phyloP scores from a whole-genome alignment of 2,113 vertebrate species.

The Plecturocebus donacophilus region DNA sequence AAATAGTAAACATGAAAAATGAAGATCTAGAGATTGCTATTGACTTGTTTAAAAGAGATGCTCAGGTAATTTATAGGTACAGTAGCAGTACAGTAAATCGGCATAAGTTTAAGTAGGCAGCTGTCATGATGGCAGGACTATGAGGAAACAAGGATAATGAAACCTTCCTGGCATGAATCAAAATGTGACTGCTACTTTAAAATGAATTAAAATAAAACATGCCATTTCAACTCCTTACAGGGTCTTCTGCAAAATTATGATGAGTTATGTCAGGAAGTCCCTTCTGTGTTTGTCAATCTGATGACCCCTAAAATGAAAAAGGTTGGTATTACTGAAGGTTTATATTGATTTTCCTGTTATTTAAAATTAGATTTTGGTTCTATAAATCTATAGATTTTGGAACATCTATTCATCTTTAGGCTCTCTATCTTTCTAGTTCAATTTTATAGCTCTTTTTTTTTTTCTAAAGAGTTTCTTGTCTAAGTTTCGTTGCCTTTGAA shows the following conservation, averaged over 20 bases:
- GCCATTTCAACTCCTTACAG: slow-evolving; percentile 78
- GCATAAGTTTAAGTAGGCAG: not conserved
- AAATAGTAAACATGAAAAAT: not conserved
- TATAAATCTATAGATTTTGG: slow-evolving; percentile 42
- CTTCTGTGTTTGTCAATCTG: slow-evolving; percentile 83
- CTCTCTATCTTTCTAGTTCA: slow-evolving; percentile 15
- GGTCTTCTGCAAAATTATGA: slow-evolving; percentile 86
- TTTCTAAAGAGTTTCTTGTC: slow-evolving; percentile 28
- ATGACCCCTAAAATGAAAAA: slow-evolving; percentile 87
- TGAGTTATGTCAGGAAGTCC: slow-evolving; percentile 84
- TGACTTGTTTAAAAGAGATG: not conserved
- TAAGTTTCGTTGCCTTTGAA: slow-evolving; percentile 57
- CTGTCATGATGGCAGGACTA: not conserved
- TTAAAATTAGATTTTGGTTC: slow-evolving; percentile 32
- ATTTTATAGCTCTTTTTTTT: slow-evolving; percentile 28
- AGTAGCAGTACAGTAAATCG: not conserved
- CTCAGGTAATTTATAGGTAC: not conserved
- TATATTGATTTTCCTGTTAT: not conserved
- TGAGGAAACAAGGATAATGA: not conserved
- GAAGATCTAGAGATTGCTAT: not conserved
- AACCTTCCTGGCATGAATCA: not conserved
- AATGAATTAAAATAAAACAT: slow-evolving; percentile 53
- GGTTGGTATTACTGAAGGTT: slow-evolving; percentile 79
- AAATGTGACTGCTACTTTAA: slow-evolving; percentile 4
- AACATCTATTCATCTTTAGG: not conserved